These are phyloP conservation scores for Loripinus fragilis DNA, from an alignment of 2,888 invertebrate genomes.

Conservation along the genomic window DNA sequence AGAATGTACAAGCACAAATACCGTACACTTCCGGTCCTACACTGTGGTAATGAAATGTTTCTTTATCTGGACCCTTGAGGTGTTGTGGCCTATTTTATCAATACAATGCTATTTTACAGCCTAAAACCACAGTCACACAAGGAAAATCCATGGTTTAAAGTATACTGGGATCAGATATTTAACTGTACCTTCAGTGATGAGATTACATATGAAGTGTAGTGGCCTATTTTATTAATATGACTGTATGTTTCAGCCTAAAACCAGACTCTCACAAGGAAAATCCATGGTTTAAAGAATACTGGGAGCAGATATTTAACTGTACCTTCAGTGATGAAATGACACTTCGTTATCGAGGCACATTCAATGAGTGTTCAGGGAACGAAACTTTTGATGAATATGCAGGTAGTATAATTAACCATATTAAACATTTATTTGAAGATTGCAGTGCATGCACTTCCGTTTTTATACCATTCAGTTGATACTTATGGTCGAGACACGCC, in stretches of 20 bases:
- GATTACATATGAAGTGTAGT: no score
- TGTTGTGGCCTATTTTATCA: no score
- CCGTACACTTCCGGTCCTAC: no score
- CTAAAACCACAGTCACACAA: slow-evolving; percentile 28
- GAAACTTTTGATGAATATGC: neutral
- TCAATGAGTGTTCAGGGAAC: neutral
- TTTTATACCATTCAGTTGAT: no score
- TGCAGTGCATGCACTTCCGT: no score
- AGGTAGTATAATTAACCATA: neutral
- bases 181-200: slow-evolving; percentile 74
- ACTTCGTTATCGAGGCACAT: neutral
- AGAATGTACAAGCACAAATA: no score
- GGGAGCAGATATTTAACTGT: slow-evolving; percentile 84
- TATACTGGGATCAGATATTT: slow-evolving; percentile 85
- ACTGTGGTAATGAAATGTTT: no score
- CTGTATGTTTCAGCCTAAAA: slow-evolving; percentile 32
- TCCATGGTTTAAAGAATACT: slow-evolving; percentile 86
- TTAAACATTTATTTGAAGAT: no score
- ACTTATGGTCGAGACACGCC: no score
- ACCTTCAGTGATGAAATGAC: slow-evolving; percentile 22
- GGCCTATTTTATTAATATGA: neutral
- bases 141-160: slow-evolving; percentile 85
- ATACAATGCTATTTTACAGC: no score
- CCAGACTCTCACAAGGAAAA: slow-evolving; percentile 36
- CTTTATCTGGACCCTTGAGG: no score